Percentiles rank a stretch among this genome's conserved stretches.
phyloP scores from a whole-genome alignment of 2,888 invertebrate genomes.

The Dione vanillae region DNA sequence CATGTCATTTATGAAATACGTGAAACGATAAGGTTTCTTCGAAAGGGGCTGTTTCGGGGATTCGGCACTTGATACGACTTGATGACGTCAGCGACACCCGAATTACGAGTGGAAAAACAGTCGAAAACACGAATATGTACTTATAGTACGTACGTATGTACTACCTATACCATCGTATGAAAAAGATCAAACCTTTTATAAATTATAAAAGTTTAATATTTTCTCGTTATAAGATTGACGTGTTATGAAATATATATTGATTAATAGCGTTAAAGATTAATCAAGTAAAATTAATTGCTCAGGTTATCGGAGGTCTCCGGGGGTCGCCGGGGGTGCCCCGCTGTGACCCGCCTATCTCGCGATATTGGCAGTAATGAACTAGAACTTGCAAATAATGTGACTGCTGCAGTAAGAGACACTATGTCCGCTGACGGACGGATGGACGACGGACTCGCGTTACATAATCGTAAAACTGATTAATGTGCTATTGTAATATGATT shows the following conservation, averaged over 20 bases:
- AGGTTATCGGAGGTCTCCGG: neutral
- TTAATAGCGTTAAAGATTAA: neutral
- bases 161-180: too few species aligned
- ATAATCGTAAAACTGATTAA: too few species aligned
- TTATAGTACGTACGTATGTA: too few species aligned
- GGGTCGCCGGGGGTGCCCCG: neutral
- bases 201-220: neutral
- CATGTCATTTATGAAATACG: neutral
- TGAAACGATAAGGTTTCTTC: constrained; percentile 18
- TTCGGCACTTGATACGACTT: neutral
- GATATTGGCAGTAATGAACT: neutral
- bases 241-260: neutral
- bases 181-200: neutral
- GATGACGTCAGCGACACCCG: neutral
- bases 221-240: neutral
- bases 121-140: neutral
- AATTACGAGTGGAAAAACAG: neutral
- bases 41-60: neutral
- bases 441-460: too few species aligned
- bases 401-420: neutral
- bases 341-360: neutral
- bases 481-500: neutral
- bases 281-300: constrained; percentile 14
- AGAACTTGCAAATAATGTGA: constrained; percentile 11
- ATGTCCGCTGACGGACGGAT: neutral